These are phyloP conservation scores for Elachura formosa DNA, from an alignment of 2,113 vertebrate genomes.

Conservation along the genomic window DNA sequence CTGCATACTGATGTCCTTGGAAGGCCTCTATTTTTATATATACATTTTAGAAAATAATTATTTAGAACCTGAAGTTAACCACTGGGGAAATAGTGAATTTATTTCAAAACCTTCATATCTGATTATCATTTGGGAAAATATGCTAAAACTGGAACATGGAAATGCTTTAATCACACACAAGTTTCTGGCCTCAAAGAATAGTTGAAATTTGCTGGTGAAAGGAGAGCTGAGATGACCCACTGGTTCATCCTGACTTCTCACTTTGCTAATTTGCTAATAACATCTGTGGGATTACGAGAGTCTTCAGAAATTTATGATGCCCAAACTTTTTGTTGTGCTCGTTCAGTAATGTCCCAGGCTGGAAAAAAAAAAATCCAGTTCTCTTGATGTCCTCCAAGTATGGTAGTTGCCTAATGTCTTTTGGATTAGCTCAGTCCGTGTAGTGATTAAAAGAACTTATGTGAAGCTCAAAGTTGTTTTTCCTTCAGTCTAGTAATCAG, in stretches of 20 bases:
- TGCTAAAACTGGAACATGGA: neutral
- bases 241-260: neutral
- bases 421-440: neutral
- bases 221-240: neutral
- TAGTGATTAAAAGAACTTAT: neutral
- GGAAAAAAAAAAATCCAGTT: neutral
- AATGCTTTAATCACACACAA: neutral
- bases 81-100: neutral
- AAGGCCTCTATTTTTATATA: neutral
- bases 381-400: neutral
- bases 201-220: neutral
- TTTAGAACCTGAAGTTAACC: neutral
- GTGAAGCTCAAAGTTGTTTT: constrained; percentile 12
- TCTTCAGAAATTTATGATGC: neutral
- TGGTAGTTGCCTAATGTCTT: neutral
- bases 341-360: neutral
- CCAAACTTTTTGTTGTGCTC: neutral
- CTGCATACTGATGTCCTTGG: neutral
- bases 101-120: neutral
- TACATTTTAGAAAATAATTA: neutral
- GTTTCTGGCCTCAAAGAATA: neutral
- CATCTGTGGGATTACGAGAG: neutral
- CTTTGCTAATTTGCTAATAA: constrained; percentile 20
- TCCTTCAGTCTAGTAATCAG: neutral
- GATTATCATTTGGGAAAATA: constrained; percentile 11